phyloP scores from a whole-genome alignment of 2,888 invertebrate genomes.

The Lampropteryx suffumata region DNA sequence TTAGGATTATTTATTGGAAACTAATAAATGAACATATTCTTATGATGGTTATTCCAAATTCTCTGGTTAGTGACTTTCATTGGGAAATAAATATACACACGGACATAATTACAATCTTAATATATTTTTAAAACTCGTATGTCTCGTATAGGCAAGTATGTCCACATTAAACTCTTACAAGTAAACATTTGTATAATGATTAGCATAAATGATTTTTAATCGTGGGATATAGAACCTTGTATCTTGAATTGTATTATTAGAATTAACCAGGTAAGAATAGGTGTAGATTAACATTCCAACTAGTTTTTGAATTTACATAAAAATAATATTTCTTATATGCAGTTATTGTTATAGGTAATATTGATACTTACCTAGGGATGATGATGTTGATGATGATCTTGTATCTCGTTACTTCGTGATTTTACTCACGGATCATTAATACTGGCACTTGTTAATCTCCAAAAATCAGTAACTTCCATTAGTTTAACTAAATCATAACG shows the following conservation, averaged over 20 bases:
- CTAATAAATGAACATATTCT: constrained; percentile 50
- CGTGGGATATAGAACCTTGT: constrained; percentile 13
- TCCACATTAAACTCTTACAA: constrained; percentile 14
- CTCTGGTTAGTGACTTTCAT: constrained; percentile 65
- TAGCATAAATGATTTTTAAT: constrained; percentile 25
- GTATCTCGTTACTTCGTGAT: neutral
- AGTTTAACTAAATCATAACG: neutral
- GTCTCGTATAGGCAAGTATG: constrained; percentile 13
- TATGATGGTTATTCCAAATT: constrained; percentile 68
- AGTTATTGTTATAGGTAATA: constrained; percentile 5
- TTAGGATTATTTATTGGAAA: constrained; percentile 43
- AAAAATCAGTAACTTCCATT: constrained; percentile 9
- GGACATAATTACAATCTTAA: constrained; percentile 18
- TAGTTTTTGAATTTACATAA: constrained; percentile 15
- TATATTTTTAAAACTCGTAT: constrained; percentile 3
- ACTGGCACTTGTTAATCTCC: constrained; percentile 3
- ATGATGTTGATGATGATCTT: constrained; percentile 5
- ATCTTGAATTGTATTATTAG: constrained; percentile 27
- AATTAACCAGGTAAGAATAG: constrained; percentile 56
- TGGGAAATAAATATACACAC: constrained; percentile 21
- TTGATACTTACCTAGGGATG: neutral
- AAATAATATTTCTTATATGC: constrained; percentile 8
- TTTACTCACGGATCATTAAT: neutral
- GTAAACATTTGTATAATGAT: constrained; percentile 19
- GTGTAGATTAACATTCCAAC: constrained; percentile 72